Conservation (phyloP, 2,113 vertebrate species). For the Nestor notabilis region DNA sequence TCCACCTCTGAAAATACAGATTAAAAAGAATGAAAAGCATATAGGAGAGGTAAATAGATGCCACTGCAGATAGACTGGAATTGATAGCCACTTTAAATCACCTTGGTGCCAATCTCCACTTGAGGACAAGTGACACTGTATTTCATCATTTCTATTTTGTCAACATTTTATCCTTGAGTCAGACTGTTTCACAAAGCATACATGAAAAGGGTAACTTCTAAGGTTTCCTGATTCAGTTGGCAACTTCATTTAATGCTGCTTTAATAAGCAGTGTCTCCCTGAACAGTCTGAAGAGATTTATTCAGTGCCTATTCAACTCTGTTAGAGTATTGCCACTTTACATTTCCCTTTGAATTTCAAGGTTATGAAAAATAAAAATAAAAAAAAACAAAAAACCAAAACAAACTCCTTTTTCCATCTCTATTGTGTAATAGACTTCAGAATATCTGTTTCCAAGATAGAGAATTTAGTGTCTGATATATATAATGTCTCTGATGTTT, state of each 20-base stretch:
- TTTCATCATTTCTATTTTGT: background rate
- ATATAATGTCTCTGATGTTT: background rate
- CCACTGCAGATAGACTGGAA: background rate
- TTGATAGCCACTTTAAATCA: background rate
- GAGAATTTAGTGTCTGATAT: background rate
- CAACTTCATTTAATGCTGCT: background rate
- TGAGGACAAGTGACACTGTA: background rate
- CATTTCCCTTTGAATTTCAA: background rate
- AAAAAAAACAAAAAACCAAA: no score
- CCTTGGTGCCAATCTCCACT: background rate
- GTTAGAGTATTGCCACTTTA: background rate
- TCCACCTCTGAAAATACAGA: background rate
- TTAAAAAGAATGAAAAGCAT: background rate
- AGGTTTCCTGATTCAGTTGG: background rate
- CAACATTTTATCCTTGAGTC: background rate
- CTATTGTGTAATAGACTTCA: background rate
- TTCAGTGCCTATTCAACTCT: background rate
- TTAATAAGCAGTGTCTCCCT: background rate
- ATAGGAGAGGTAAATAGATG: background rate
- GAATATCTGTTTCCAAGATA: background rate
- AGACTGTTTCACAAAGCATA: background rate
- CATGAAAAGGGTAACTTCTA: background rate
- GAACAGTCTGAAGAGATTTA: background rate
- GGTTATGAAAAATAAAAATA: background rate
- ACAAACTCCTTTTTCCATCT: background rate